Percentiles rank a stretch among this genome's conserved stretches.
These are phyloP conservation scores for Syncerus caffer DNA, from an alignment of 2,797 vertebrate species.

Conservation along the genomic window DNA sequence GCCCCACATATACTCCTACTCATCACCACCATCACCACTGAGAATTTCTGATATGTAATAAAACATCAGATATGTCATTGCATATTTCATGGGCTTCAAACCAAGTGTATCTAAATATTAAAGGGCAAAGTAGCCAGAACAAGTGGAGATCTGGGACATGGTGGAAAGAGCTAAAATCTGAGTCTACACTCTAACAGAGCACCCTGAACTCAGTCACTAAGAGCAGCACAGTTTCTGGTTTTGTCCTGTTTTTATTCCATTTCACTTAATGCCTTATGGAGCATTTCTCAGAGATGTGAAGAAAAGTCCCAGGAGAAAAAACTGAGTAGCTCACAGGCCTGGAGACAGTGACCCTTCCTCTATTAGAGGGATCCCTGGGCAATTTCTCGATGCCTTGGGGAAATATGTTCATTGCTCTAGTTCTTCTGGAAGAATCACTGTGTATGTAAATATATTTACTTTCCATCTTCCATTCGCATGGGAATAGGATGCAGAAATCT, in stretches of 20 bases:
- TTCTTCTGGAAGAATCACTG: neutral
- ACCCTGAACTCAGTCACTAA: neutral
- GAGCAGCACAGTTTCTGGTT: neutral
- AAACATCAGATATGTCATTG: neutral
- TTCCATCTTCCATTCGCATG: neutral
- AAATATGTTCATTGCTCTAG: neutral
- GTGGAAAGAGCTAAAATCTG: neutral
- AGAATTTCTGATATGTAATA: neutral
- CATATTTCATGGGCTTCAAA: neutral
- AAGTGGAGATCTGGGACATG: neutral
- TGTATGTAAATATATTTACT: neutral
- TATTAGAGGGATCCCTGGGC: neutral
- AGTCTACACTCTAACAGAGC: neutral
- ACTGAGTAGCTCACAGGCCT: neutral
- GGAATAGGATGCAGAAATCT: neutral
- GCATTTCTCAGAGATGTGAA: neutral
- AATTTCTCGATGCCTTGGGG: neutral
- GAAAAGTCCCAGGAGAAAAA: slow-evolving; percentile 5
- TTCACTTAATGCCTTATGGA: slow-evolving; percentile 7
- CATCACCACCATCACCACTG: neutral
- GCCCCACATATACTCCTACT: neutral
- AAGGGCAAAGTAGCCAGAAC: neutral
- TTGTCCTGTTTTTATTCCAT: neutral
- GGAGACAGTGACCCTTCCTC: neutral
- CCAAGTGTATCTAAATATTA: neutral